Evolutionary conservation across 2,888 invertebrate genomes (phyloP).

Genomic region (Ceraclea dissimilis): DNA sequence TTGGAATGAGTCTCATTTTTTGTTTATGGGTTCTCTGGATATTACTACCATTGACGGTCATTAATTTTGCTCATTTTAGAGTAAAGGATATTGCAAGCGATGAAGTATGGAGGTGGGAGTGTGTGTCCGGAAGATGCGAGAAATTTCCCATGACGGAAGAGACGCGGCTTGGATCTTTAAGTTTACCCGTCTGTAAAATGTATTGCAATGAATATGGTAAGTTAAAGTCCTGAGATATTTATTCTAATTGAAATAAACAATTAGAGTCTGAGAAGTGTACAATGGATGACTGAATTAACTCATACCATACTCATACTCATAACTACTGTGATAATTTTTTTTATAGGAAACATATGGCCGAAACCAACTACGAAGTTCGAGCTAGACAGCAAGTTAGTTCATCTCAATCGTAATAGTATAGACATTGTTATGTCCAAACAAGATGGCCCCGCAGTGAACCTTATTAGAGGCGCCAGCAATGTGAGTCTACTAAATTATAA

Average conservation of each 20-base stretch:
- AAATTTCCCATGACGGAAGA: slow-evolving; percentile 35
- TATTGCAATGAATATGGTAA: slow-evolving; percentile 51
- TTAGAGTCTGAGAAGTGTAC: too few species aligned
- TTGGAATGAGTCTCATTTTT: too few species aligned
- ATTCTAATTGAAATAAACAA: too few species aligned
- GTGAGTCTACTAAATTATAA: slow-evolving; percentile 16
- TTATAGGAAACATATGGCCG: slow-evolving; percentile 53
- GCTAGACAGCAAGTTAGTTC: slow-evolving; percentile 47
- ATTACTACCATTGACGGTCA: not conserved
- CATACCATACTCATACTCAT: too few species aligned
- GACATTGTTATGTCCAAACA: slow-evolving; percentile 37
- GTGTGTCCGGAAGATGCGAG: slow-evolving; percentile 46
- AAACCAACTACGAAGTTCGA: slow-evolving; percentile 52
- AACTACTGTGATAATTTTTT: too few species aligned
- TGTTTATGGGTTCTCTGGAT: too few species aligned
- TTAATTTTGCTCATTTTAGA: slow-evolving; percentile 2
- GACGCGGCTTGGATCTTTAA: slow-evolving; percentile 35
- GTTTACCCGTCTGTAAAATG: slow-evolving; percentile 56
- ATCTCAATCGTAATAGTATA: slow-evolving; percentile 46
- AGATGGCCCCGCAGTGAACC: slow-evolving; percentile 28
- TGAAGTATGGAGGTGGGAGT: slow-evolving; percentile 48
- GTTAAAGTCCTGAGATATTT: not conserved
- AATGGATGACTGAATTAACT: too few species aligned
- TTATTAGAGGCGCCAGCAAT: slow-evolving; percentile 29
- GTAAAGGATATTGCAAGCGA: slow-evolving; percentile 1